phyloP scores from a whole-genome alignment of 2,888 invertebrate genomes.

The Pyrgus malvae region DNA sequence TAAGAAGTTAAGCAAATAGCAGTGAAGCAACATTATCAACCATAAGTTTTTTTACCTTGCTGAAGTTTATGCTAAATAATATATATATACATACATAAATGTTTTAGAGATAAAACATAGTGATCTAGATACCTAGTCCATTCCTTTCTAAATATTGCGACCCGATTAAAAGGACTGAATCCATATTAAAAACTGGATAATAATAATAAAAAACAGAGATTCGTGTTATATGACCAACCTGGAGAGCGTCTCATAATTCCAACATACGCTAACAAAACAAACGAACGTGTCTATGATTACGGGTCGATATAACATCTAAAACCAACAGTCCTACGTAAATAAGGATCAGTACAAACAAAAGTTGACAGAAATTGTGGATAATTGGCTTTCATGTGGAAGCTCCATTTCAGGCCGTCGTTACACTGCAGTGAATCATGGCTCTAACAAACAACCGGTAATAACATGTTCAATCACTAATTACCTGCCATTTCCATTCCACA shows the following conservation, averaged over 20 bases:
- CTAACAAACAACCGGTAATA: constrained; percentile 31
- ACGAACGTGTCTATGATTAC: constrained; percentile 11
- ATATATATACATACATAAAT: no score
- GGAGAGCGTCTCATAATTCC: not conserved
- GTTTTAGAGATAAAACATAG: no score
- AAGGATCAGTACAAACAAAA: constrained; percentile 40
- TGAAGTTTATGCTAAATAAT: no score
- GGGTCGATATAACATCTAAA: constrained; percentile 8
- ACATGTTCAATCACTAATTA: constrained; percentile 32
- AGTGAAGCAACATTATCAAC: no score
- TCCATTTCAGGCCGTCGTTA: constrained; percentile 57
- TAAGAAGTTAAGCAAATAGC: no score
- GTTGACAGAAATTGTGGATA: constrained; percentile 57
- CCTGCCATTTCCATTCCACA: constrained; percentile 24
- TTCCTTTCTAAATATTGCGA: no score
- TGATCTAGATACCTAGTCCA: no score
- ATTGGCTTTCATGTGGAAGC: constrained; percentile 56
- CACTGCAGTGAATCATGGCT: constrained; percentile 42
- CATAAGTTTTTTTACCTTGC: no score
- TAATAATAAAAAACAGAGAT: no score
- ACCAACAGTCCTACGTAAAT: constrained; percentile 13
- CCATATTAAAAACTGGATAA: no score
- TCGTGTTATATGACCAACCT: no score
- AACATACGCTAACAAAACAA: not conserved
- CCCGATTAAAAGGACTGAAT: no score